Percentiles rank a stretch among this genome's conserved stretches.
phyloP scores from a whole-genome alignment of 2,113 vertebrate species.

The Dasyornis broadbenti region DNA sequence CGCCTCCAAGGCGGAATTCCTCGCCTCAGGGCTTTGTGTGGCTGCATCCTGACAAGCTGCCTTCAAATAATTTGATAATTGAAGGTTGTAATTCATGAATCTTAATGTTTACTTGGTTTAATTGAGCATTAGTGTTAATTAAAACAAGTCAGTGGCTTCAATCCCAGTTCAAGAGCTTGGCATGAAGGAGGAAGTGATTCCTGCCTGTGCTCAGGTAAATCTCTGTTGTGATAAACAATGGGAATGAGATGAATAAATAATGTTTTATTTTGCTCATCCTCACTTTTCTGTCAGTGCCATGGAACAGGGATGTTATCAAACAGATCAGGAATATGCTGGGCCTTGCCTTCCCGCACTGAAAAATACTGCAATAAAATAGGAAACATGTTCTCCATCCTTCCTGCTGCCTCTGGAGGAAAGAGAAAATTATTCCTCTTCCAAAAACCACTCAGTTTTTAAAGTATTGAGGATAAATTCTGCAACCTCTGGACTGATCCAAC shows the following conservation, averaged over 20 bases:
- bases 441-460: neutral
- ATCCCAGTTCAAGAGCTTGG: neutral
- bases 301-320: neutral
- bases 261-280: neutral
- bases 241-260: neutral
- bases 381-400: neutral
- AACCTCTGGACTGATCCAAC: neutral
- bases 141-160: neutral
- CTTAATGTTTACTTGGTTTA: neutral
- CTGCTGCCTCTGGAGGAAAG: neutral
- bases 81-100: neutral
- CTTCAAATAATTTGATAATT: neutral
- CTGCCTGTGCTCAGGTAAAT: neutral
- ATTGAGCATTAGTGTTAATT: neutral
- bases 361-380: neutral
- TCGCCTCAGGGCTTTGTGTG: neutral
- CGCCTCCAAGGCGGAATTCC: neutral
- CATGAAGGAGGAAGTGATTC: neutral
- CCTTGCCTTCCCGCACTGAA: neutral
- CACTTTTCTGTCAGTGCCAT: neutral
- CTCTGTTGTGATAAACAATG: neutral
- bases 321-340: fast-evolving
- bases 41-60: neutral
- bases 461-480: neutral
- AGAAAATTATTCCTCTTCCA: neutral